Base-by-base conservation (phyloP, 2,797 vertebrate species). In the Parambassis ranga region DNA sequence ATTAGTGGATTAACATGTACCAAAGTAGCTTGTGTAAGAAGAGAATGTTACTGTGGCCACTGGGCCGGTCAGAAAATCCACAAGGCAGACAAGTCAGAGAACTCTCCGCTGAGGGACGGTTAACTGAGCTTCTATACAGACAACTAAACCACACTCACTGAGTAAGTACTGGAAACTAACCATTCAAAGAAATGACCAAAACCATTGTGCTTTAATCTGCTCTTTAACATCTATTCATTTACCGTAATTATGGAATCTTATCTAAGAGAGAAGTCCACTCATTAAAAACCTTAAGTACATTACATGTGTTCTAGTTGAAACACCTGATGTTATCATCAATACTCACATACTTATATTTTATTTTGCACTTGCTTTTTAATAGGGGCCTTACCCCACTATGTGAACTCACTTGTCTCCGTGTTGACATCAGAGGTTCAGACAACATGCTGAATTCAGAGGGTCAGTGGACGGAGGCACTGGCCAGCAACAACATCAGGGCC, bases 1-100 rank as follows among this genome's bases (percentile, higher is more conserved):
- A 89, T 90, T 90, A 91, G 77, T 80, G 88, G 90, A 92, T 93
- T 91, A 92, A 49, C 76, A 27, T 70, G 69, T 50, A 70, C 75
- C 59, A 84, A 89, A 90, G 81, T 77, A 86, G 88, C 85, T 91
- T 91, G 84, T 76, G 82, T 86, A 70, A 80, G 74, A 71, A 62
- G 73, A 82, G 77, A 76, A 72, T 2, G 41, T 51, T 67, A 57
- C 71, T 30, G 55, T 55, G 62, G 78, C 50, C 71, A 67, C 67
- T 5, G 11, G 46, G 68, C 49, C 62, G 59, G 75, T 85, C 77
- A 77, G 79, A 73, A 86, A 75, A 87, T 84, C 83, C 77, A 60
- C 60, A 36, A 15, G 46, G 30, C 46, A 65, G 74, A 53, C 46
- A 44, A 31, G 33, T 37, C 36, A 19, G 37, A 15, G 16, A 42